Evolutionary conservation across 2,888 invertebrate genomes (phyloP).

Genomic region (Ditylenchus weischeri): DNA sequence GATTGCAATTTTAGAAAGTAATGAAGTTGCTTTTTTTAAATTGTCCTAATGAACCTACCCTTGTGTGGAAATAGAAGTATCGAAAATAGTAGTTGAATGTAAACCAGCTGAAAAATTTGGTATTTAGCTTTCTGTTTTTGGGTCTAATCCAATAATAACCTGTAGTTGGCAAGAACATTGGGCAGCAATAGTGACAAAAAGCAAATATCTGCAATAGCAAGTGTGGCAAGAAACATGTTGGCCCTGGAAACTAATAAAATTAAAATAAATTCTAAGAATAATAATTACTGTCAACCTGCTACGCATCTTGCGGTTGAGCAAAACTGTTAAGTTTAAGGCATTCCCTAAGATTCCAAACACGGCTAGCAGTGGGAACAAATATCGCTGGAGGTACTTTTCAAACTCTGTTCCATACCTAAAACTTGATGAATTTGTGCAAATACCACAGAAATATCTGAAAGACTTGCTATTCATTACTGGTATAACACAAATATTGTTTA

Average conservation of each 20-base stretch:
- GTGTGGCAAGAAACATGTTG: constrained; percentile 51
- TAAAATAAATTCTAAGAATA: neutral
- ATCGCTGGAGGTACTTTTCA: constrained; percentile 44
- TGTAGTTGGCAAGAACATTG: constrained; percentile 54
- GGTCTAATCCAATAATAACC: no score
- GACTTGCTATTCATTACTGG: no score
- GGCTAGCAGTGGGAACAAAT: constrained; percentile 52
- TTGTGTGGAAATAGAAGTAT: constrained; percentile 40
- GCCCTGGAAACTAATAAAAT: constrained; percentile 38
- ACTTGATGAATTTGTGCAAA: no score
- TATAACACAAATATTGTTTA: no score
- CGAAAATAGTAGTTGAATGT: constrained; percentile 52
- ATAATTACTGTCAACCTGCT: constrained; percentile 40
- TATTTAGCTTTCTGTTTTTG: no score
- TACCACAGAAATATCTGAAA: no score
- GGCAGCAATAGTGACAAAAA: constrained; percentile 53
- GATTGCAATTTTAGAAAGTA: no score
- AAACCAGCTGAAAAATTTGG: constrained; percentile 35
- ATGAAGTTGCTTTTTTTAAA: no score
- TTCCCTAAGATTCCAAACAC: constrained; percentile 57
- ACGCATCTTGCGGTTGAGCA: constrained; percentile 43
- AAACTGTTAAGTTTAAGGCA: constrained; percentile 51
- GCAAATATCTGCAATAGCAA: constrained; percentile 54
- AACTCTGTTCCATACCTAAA: constrained; percentile 27
- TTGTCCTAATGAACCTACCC: constrained; percentile 20